Base-by-base conservation (phyloP, 2,888 invertebrate species). In the Ptychoptera contaminata region DNA sequence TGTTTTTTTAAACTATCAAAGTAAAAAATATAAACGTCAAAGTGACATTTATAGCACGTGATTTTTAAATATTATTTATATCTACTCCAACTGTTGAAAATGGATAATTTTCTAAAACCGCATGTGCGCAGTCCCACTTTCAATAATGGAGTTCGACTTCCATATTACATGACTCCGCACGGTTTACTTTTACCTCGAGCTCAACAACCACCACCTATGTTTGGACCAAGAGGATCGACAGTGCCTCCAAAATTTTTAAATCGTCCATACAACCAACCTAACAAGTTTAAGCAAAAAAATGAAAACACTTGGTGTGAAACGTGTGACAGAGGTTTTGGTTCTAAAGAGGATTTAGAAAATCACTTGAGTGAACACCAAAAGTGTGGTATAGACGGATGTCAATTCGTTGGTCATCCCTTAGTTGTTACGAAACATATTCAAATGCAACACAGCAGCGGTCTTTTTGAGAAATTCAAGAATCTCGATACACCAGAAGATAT, bases 391-490 rank as follows among this genome's bases (percentile, higher is more conserved):
- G 84, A 84, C 54, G 83, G 82, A 11, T 93, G 92, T 58, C 72
- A 69, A 32, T 88, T 85, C 65, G 68, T 76, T 46, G 88, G 85
- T 4, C 82, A 85, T 59, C 76, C 81, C 4, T 79, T 79, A 60
- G 71, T 90, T 2, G 76, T 93, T 11, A 78, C 80, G 48, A 78
- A 78, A 52, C 93, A 93, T 58, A 76, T 86, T 51, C 72, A 74
- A 59, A 77, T 82, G 71, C 85, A 90, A 65, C 92, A 93, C 63
- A 71, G 73, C 7, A 77, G 81, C n/a, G 91, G 90, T 0, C 63
- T 91, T 14, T 92, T 81, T 56, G 74, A 81, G 43, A 79, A 77
- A 62, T 80, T 92, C 48, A 76, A 77, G 52, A 77, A 79, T 51
- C 56, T 82, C 7, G 75, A 79, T 49, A 79, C 82, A 6, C 79